Base-by-base conservation (phyloP, 1,140 invertebrate genomes). In the Drosophila grimshawi region DNA sequence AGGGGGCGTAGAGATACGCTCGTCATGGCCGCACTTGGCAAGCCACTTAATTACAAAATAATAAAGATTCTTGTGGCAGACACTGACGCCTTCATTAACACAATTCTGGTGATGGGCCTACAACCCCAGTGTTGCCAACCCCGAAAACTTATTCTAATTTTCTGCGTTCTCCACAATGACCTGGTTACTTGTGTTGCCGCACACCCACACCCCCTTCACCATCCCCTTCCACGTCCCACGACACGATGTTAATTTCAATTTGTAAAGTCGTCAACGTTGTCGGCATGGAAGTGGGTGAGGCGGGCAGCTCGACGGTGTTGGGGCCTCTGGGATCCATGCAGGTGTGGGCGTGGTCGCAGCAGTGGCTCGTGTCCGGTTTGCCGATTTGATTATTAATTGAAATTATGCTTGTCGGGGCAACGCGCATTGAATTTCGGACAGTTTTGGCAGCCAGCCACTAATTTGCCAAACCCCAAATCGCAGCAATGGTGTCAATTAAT, bases 31-130 rank as follows among this genome's bases (percentile, higher is more conserved):
- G 51, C 67, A 74, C 68, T 81, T 70, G 72, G 81, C 80, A 80
- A 88, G 83, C 85, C 79, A 89, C 83, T 89, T 88, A 85, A 89
- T 88, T 89, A 88, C 76, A 85, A 88, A 88, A 88, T 88, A 88
- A 88, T 88, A 89, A 86, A 89, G 85, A 88, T 88, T 89, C 83
- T 61, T 51, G 43, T 62, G 43, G 63, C 83, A 85, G 83, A 82
- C 77, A 62, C 67, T 65, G 69, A 74, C 65, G 75, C 75, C 55
- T 63, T 88, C 80, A 83, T 88, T 88, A 82, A 88, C 79, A 88
- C 82, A 88, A 82, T 86, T 86, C 75, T 53, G 39, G 41, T 52
- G 39, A 59, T 52, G 49, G 56, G 71, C 56, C 55, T 59, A 59
- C 30, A 35, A 30, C 29, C 19, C 6, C 3, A 19, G 43, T 33